A percentile compares a stretch with the other conserved stretches of the same genome.
These are phyloP conservation scores for silkworm (Bombyx mori) DNA, from an alignment of 1,140 invertebrate species.

Conservation along the genomic window ASM3026992v2 NC_085129.1:11060001-11060500, in stretches of 20 bases:
- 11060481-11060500: too few species aligned
- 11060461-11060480: not conserved
- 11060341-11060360: conserved; percentile 7
- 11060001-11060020: too few species aligned
- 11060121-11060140: conserved; percentile 38
- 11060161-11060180: conserved; percentile 11
- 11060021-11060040: too few species aligned
- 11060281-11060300: conserved; percentile 35
- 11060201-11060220: not conserved
- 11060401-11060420: conserved; percentile 27
- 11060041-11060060: too few species aligned
- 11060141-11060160: conserved; percentile 23
- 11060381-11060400: conserved; percentile 59
- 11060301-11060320: conserved; percentile 48
- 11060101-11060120: conserved; percentile 27
- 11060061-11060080: too few species aligned
- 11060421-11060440: conserved; percentile 7
- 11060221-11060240: conserved; percentile 6
- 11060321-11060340: conserved; percentile 18
- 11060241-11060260: conserved; percentile 32
- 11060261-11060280: conserved; percentile 40
- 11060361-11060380: conserved; percentile 21
- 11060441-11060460: not conserved
- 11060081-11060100: conserved; percentile 6
- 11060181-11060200: not conserved